phyloP scores from a whole-genome alignment of 92 coral and sea anemone species.

The Pocillopora grandis region DNA sequence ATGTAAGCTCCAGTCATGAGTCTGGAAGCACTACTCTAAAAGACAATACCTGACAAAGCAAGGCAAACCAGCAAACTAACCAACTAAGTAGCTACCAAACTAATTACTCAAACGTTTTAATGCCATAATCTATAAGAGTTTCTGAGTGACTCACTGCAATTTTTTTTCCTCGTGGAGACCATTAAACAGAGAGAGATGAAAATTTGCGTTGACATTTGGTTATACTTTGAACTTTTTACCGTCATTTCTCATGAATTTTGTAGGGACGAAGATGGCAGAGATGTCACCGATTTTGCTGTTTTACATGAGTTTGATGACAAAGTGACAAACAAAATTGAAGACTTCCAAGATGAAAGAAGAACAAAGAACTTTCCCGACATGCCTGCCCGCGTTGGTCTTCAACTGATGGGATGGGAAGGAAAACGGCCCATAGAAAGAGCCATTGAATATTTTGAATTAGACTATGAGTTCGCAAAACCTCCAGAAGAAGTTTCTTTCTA shows the following conservation, averaged over 20 bases:
- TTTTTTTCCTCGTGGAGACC: too few relatives aligned
- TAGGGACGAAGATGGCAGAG: background rate
- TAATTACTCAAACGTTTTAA: too few relatives aligned
- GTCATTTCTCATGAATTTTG: background rate
- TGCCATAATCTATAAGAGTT: too few relatives aligned
- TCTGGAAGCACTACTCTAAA: too few relatives aligned
- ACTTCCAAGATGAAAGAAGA: background rate
- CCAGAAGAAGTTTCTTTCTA: slow-evolving; percentile 47
- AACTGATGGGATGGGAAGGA: background rate
- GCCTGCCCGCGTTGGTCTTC: slow-evolving; percentile 6
- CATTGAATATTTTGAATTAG: slow-evolving; percentile 52
- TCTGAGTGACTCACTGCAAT: too few relatives aligned
- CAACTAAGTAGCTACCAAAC: too few relatives aligned
- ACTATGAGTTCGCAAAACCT: slow-evolving; percentile 54
- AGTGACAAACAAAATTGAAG: background rate
- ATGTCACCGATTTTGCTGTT: background rate
- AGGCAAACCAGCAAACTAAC: too few relatives aligned
- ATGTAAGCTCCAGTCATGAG: too few relatives aligned
- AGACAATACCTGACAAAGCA: too few relatives aligned
- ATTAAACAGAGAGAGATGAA: too few relatives aligned
- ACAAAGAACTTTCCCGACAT: background rate
- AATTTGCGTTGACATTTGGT: too few relatives aligned
- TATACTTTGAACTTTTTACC: background rate
- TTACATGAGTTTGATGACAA: background rate
- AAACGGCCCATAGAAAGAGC: slow-evolving; percentile 38